Conservation (phyloP, 2,113 vertebrate species). For the Tonatia bakeri region DNA sequence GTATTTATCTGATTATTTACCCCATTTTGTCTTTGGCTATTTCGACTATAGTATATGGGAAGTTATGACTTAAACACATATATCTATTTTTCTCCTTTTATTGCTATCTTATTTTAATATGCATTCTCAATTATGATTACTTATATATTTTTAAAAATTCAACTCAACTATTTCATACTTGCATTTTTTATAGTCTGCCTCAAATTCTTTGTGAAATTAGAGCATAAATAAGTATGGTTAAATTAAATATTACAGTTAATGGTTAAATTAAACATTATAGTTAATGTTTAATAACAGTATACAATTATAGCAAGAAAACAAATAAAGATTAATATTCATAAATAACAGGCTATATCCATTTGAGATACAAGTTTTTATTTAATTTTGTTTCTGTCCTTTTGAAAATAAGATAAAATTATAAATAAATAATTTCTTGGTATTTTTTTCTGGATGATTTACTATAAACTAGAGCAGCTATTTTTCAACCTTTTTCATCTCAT, state of each 20-base stretch:
- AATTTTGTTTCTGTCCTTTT: conserved; percentile 26
- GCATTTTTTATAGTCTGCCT: background rate
- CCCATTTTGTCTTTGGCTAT: background rate
- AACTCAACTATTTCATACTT: background rate
- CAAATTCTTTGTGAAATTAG: conserved; percentile 37
- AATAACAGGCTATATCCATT: background rate
- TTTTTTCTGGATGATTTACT: conserved; percentile 4
- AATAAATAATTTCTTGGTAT: background rate
- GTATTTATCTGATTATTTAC: conserved; percentile 3
- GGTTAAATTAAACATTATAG: conserved; percentile 17
- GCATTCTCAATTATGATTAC: conserved; percentile 24
- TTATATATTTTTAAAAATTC: background rate
- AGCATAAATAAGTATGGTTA: conserved; percentile 17
- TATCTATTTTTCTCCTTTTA: background rate
- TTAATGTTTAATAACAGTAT: conserved; percentile 44
- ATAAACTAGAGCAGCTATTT: background rate
- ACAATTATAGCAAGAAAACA: background rate
- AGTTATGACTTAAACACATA: background rate
- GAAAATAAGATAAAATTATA: background rate
- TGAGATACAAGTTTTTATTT: conserved; percentile 28
- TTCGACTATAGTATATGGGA: background rate
- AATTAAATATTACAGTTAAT: conserved; percentile 21
- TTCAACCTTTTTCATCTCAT: background rate
- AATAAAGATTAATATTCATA: background rate
- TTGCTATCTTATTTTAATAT: background rate